phyloP scores from a whole-genome alignment of 2,113 vertebrate genomes.

The Pelusios castaneus region DNA sequence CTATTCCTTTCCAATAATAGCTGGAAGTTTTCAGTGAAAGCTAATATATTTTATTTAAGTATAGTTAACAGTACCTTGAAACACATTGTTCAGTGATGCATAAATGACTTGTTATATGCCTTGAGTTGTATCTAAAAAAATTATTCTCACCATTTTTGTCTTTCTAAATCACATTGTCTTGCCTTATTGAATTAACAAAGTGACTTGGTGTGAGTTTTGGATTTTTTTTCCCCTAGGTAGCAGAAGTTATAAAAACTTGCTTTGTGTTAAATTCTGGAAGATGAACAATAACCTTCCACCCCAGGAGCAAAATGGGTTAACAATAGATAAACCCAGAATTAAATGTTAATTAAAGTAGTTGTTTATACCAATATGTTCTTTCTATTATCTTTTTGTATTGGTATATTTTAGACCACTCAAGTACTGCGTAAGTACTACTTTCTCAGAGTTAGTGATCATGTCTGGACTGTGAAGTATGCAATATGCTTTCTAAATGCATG shows the following conservation, averaged over 20 bases:
- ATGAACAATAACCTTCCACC: background rate
- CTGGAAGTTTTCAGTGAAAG: background rate
- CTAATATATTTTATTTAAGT: background rate
- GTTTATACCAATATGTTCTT: background rate
- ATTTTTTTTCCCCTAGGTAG: background rate
- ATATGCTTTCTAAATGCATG: background rate
- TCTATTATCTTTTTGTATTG: background rate
- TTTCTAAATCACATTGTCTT: background rate
- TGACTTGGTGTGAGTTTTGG: background rate
- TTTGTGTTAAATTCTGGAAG: background rate
- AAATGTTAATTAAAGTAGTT: accelerated
- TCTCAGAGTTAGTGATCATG: background rate
- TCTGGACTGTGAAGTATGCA: background rate
- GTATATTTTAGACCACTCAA: background rate
- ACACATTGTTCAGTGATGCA: background rate
- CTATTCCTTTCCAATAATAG: background rate
- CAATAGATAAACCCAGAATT: background rate
- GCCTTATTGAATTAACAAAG: background rate
- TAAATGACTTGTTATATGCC: background rate
- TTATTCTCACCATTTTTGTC: background rate
- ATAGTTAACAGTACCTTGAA: background rate
- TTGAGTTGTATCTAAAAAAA: background rate
- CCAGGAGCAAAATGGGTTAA: background rate
- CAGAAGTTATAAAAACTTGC: background rate
- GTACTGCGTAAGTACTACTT: no score